A percentile compares a stretch with the other conserved stretches of the same genome.
Conservation (phyloP, 2,888 invertebrate species). For the Eristalis intricaria region DNA sequence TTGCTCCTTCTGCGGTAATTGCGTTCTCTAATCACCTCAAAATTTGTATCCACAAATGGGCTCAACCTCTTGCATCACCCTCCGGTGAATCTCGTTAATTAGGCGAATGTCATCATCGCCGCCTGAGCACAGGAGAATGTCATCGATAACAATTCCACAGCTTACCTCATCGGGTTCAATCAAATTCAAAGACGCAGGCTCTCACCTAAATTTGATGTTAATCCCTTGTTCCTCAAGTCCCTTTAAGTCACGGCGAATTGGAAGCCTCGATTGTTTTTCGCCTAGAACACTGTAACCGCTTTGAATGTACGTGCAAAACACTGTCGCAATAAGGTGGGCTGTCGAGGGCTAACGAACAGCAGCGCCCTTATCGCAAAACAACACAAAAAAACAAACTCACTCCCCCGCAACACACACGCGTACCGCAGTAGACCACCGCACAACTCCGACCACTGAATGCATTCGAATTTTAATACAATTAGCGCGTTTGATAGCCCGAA, state of each 20-base stretch:
- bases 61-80: not conserved
- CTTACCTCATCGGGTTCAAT: not conserved
- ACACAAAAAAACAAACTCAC: slow-evolving; percentile 1
- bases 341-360: not conserved
- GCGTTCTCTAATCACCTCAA: not conserved
- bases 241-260: not conserved
- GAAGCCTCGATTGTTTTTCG: not conserved
- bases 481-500: slow-evolving; percentile 41
- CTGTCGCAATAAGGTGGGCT: slow-evolving; percentile 5
- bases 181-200: not conserved
- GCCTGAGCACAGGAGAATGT: not conserved
- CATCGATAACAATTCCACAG: not conserved
- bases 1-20: not conserved
- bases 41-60: not conserved
- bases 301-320: not conserved
- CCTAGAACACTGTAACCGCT: not conserved
- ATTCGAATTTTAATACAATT: slow-evolving; percentile 66
- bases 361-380: slow-evolving; percentile 42
- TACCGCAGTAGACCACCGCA: slow-evolving; percentile 19
- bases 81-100: not conserved
- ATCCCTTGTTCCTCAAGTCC: not conserved
- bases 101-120: not conserved
- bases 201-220: not conserved
- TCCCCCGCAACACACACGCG: not conserved
- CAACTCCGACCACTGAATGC: slow-evolving; percentile 42